Base-by-base conservation (phyloP, 2,888 invertebrate species). In the Drosophila ustulata region DNA sequence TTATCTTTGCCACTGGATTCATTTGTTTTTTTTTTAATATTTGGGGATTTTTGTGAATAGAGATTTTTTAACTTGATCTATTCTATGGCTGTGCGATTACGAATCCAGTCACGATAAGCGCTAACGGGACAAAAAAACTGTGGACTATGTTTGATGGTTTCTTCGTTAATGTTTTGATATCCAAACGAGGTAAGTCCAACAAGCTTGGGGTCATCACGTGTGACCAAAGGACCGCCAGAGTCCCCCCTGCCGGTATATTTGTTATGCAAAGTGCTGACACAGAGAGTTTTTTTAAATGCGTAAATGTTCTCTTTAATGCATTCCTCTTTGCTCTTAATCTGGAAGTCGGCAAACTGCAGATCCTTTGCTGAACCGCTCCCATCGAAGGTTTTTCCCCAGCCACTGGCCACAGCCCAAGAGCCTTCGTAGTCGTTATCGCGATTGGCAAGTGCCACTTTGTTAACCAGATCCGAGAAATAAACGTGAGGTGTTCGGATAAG, bases 271-370 rank as follows among this genome's bases (percentile, higher is more conserved):
- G 73, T 77, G 32, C 57, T 55, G 1, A 49, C 43, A 49, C 79
- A 79, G n/a, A 77, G 32, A 26, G 73, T 39, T 8, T 39, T 25
- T 23, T 43, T 49, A 18, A 62, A 13, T 45, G 46, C 6, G 30
- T 43, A 11, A 18, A 18, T 18, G 18, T 18, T 18, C 18, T 18
- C 18, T 18, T 18, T 18, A 18, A 18, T 18, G 79, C 89, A 85
- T 90, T 91, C 26, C 86, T 80, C 37, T 82, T 88, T 67, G 69
- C 78, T n/a, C 88, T 89, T 8, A 58, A 78, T 43, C 68, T 73
- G 30, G 85, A 91, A 47, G 71, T 82, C 23, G 26, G 43, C 64
- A 43, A 49, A 71, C 37, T 69, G 61, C 6, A 87, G 51, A 56
- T 71, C 26, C 8, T 90, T 82, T 53, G 93, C 91, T 5, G 92